Evolutionary conservation across 2,113 vertebrate genomes (phyloP), one percentile per base, ranked within the genome.

Genomic region (Oncorhynchus nerka): DNA sequence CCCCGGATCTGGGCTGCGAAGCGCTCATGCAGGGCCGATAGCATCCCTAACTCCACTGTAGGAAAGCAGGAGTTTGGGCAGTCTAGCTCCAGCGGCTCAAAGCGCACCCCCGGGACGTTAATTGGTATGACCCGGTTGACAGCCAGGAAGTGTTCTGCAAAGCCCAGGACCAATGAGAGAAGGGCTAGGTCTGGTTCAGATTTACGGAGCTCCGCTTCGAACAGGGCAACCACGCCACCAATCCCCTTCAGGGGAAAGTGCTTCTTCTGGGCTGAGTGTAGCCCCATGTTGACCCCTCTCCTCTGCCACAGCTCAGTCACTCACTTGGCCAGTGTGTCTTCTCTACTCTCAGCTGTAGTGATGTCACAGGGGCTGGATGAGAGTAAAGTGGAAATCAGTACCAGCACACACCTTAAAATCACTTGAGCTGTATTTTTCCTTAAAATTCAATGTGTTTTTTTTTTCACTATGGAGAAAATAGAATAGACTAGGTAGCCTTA

Each of bases 1-100:
- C 97, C 97, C 0, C 96, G 95, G 85, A 98, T 98, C 91, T 97
- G 97, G 0, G 97, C 96, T 0, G 96, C 96, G 90, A 98, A 98
- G 1, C 97, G 95, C 67, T 96, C 96, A 0, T 98, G 95, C 22
- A 98, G 91, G 0, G 97, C 97, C 0, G 95, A 95, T 24, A 96
- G 93, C 85, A 97, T 95, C 30, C 93, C 93, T 1, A 98, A 89
- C 79, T 98, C 97, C 5, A 96, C 95, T 1, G 94, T 94, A 0
- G 97, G 97, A 80, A 98, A 97, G 86, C 96, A 98, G n/a, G 93
- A 92, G 78, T 81, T 90, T 0, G 94, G 94, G 45, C 94, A 95
- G 4, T 95, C 94, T 0, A 95, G 94, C 0, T 95, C 94, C 7
- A 95, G 90, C 0, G 95, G 94, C 51, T 98, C 95, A 32, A 97